Evolutionary conservation across 2,113 vertebrate species (phyloP).

Genomic region (Acanthochromis polyacanthus): DNA sequence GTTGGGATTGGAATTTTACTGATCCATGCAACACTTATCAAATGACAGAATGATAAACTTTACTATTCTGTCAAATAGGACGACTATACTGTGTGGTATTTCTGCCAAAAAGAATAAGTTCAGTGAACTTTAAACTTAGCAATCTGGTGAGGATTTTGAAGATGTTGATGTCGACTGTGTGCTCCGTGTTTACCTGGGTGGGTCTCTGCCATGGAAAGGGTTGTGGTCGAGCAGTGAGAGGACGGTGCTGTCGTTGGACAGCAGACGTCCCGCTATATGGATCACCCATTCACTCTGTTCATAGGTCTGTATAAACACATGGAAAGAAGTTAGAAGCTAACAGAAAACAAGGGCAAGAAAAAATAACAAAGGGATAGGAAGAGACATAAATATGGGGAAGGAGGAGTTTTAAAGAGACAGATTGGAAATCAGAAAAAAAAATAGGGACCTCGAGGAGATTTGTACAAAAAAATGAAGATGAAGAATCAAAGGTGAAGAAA

Average conservation of each 20-base stretch:
- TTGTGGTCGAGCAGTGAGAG: conserved; percentile 90
- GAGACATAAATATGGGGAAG: too few species aligned
- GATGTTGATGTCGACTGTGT: background rate
- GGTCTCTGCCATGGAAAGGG: conserved; percentile 86
- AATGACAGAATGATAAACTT: too few species aligned
- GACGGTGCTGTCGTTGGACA: conserved; percentile 87
- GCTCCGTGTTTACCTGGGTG: conserved; percentile 85
- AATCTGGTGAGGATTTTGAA: background rate
- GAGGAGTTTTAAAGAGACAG: background rate
- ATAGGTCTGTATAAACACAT: conserved; percentile 87
- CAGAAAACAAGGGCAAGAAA: background rate
- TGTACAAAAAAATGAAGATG: too few species aligned
- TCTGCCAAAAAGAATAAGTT: too few species aligned
- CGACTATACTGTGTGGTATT: background rate
- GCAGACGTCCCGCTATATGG: conserved; percentile 92
- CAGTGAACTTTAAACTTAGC: too few species aligned
- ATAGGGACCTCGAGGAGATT: too few species aligned
- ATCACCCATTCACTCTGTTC: conserved; percentile 97
- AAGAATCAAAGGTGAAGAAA: too few species aligned
- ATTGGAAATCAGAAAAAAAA: background rate
- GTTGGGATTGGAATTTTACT: too few species aligned
- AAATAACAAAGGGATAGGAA: background rate
- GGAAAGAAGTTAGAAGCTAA: background rate
- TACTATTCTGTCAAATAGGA: background rate
- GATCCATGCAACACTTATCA: too few species aligned